These are phyloP conservation scores for Struthio camelus DNA, from an alignment of 2,113 vertebrate genomes.

Conservation along the genomic window DNA sequence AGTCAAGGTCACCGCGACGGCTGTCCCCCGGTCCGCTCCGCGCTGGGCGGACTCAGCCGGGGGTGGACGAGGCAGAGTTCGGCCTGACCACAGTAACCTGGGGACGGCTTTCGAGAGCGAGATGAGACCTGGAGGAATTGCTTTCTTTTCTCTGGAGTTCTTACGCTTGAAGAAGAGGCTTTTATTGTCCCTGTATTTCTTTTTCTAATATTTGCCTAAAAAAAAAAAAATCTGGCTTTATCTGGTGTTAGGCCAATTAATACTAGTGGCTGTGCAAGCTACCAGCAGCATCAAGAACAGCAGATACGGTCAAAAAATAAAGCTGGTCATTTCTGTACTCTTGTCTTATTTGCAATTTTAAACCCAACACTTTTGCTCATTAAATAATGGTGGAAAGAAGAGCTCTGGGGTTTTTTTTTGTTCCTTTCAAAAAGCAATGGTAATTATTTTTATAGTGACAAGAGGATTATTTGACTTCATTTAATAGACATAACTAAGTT, in stretches of 20 bases:
- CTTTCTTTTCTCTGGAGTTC: not conserved
- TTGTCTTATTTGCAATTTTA: conserved; percentile 53
- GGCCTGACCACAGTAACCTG: not conserved
- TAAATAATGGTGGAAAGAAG: conserved; percentile 63
- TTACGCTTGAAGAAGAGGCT: not conserved
- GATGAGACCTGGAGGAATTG: not conserved
- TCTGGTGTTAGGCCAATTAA: conserved; percentile 35
- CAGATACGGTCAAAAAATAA: conserved; percentile 55
- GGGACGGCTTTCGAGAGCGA: not conserved
- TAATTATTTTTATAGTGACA: conserved; percentile 63
- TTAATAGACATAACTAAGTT: conserved; percentile 29
- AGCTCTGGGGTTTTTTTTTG: not conserved
- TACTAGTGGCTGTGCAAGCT: not conserved
- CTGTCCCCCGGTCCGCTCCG: not conserved
- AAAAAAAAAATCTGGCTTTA: conserved; percentile 7
- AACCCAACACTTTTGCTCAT: conserved; percentile 63
- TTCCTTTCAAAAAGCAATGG: conserved; percentile 40
- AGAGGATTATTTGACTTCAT: conserved; percentile 65
- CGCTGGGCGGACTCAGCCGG: not conserved
- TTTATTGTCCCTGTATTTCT: not conserved
- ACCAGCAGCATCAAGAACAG: conserved; percentile 9
- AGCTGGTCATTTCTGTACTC: conserved; percentile 27
- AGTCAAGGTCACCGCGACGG: not conserved
- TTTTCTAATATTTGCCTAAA: not conserved
- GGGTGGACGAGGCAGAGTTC: not conserved